A percentile compares a stretch with the other conserved stretches of the same genome.
Evolutionary conservation across 2,797 vertebrate genomes (phyloP).

Genomic region (Falco columbarius): DNA sequence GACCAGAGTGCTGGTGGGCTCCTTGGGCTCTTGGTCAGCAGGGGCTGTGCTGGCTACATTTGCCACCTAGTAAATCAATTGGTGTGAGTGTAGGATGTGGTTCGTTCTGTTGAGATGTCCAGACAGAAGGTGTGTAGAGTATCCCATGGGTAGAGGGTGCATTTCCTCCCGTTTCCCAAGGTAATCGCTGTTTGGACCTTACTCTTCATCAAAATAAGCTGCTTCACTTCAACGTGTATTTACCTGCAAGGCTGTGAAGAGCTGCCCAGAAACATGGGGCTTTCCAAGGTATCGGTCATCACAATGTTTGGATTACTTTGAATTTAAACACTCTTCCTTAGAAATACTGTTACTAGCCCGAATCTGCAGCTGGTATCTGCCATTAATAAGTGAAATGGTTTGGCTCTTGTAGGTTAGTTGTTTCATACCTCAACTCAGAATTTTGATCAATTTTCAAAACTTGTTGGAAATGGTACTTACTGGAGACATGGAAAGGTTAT

Average conservation of each 20-base stretch:
- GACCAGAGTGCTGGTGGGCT: neutral
- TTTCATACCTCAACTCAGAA: neutral
- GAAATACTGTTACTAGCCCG: neutral
- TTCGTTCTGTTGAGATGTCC: neutral
- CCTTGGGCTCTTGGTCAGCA: rapidly evolving
- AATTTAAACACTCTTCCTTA: neutral
- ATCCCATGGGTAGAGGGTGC: neutral
- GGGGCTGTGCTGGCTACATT: neutral
- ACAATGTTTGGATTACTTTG: neutral
- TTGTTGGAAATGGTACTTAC: neutral
- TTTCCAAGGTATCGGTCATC: neutral
- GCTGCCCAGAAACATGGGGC: neutral
- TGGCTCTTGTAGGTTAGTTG: neutral
- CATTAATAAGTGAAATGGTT: neutral
- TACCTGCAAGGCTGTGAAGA: neutral
- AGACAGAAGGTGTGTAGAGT: neutral
- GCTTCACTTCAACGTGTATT: neutral
- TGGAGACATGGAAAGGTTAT: neutral
- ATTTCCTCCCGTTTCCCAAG: neutral
- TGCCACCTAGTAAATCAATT: neutral
- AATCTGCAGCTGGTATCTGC: neutral
- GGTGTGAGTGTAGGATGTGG: neutral
- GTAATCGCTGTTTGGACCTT: neutral
- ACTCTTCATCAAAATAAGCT: neutral
- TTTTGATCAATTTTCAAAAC: neutral